Evolutionary conservation across 2,113 vertebrate species (phyloP), one percentile per base, ranked within the genome.

Genomic region (Vimba vimba): DNA sequence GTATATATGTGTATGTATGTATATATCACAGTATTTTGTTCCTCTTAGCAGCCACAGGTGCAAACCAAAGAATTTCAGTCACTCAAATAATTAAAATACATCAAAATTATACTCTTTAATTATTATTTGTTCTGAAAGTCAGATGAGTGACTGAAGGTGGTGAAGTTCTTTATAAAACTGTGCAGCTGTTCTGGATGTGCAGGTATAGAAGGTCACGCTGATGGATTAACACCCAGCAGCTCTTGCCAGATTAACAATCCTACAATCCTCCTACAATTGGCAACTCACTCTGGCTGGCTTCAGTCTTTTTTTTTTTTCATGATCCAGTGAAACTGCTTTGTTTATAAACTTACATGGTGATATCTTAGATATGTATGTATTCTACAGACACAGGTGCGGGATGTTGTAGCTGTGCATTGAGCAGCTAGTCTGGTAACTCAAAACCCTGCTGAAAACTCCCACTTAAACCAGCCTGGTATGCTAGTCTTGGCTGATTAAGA

Each of bases 191-290:
- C 64, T 55, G 33, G 30, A 17, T 85, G 77, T 39, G 50, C 62
- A 45, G 66, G 78, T 81, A 59, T 13, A 30, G 78, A 86, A 82
- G 78, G 79, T 86, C 68, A 64, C 21, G 2, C 55, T 55, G 68
- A 74, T 62, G 79, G 59, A 77, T 64, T 39, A 66, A 52, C 69
- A 39, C 27, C 59, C 71, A 43, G 69, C 55, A 73, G 55, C 25
- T 80, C 62, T 71, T 80, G n/a, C 77, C 77, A 73, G 25, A 30
- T 25, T n/a, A 15, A 36, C 17, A 33, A 64, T 52, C 83, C 19
- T 55, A 25, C 9, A 33, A 62, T 50, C 83, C 21, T 55, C 7
- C 74, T 55, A 55, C 30, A 69, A 6, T 52, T 71, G n/a, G 17
- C 52, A 27, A 27, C 59, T 33, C 39, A 27, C 25, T 64, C 66